These are phyloP conservation scores for Lampris megalopsis DNA, from an alignment of 2,113 vertebrate species.

Conservation along the genomic window DNA sequence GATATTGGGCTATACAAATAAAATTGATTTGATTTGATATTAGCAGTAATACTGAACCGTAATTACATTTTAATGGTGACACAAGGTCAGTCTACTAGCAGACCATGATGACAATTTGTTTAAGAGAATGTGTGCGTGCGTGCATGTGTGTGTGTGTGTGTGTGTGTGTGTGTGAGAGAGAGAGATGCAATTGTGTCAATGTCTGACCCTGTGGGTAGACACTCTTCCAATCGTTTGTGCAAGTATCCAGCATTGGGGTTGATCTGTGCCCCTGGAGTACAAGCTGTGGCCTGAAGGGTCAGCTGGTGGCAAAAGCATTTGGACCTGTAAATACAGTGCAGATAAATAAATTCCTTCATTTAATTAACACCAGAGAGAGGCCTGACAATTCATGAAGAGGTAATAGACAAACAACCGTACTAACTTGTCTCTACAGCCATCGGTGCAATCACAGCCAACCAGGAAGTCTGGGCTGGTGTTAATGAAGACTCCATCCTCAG, in stretches of 20 bases:
- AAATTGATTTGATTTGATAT: not conserved
- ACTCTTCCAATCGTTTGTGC: conserved; percentile 94
- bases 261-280: conserved; percentile 92
- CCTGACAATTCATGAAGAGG: not conserved
- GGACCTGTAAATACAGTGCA: conserved; percentile 79
- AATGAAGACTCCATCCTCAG: conserved; percentile 94
- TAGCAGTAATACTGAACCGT: not conserved
- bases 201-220: conserved; percentile 94
- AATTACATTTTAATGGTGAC: conserved; percentile 16
- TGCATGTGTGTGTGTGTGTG: not conserved
- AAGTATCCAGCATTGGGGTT: conserved; percentile 91
- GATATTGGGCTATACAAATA: no score
- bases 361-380: not conserved
- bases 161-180: not conserved
- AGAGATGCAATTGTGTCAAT: not conserved
- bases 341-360: not conserved
- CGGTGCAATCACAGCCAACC: conserved; percentile 95
- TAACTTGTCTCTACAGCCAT: conserved; percentile 96
- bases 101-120: not conserved
- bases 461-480: conserved; percentile 94
- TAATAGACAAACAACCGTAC: conserved; percentile 40
- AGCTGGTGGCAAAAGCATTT: conserved; percentile 97
- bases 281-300: conserved; percentile 92
- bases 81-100: not conserved
- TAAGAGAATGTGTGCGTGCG: not conserved